These are phyloP conservation scores for Eretmochelys imbricata DNA, from an alignment of 2,113 vertebrate genomes.

Conservation along the genomic window DNA sequence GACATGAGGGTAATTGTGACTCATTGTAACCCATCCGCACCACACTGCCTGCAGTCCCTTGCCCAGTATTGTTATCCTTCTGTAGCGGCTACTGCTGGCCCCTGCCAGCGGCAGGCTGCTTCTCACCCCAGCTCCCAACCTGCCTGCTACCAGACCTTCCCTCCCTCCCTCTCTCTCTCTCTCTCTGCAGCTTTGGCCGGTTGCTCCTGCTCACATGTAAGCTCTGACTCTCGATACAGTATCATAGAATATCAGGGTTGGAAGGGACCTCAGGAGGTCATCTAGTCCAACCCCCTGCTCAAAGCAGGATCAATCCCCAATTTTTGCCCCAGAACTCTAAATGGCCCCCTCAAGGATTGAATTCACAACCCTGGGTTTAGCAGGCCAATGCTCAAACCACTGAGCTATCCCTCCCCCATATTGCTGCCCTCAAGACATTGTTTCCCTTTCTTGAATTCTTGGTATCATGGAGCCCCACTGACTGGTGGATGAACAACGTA, in stretches of 20 bases:
- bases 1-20: not conserved
- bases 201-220: not conserved
- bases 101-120: not conserved
- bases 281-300: too few species aligned
- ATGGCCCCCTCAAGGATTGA: too few species aligned
- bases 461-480: not conserved
- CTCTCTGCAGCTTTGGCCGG: not conserved
- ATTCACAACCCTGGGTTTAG: too few species aligned
- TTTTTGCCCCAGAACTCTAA: too few species aligned
- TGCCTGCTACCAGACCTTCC: not conserved
- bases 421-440: not conserved
- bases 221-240: not conserved
- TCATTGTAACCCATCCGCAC: not conserved
- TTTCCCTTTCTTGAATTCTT: not conserved
- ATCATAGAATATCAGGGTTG: too few species aligned
- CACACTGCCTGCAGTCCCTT: not conserved
- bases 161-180: not conserved
- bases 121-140: not conserved
- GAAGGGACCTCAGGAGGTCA: too few species aligned
- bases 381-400: too few species aligned
- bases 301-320: too few species aligned
- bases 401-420: too few species aligned
- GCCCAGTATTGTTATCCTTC: not conserved
- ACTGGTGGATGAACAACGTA: not conserved
- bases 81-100: not conserved